These are phyloP conservation scores for Crotalus helleri DNA, from an alignment of 2,113 vertebrate species.

Conservation along the genomic window DNA sequence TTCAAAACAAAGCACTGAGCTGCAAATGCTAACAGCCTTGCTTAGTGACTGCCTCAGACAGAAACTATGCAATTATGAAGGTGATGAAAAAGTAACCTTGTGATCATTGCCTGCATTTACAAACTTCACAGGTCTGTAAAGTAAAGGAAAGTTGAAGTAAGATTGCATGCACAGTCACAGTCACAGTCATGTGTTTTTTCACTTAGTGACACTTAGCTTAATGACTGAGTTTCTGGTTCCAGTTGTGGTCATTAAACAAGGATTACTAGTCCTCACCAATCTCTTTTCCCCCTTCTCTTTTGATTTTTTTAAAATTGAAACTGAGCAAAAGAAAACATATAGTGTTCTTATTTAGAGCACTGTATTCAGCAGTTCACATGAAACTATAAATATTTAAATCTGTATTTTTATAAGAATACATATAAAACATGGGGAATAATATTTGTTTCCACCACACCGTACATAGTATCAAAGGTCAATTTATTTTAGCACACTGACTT, in stretches of 20 bases:
- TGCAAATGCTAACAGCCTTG: neutral
- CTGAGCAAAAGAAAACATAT: neutral
- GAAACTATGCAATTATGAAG: neutral
- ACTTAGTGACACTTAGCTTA: neutral
- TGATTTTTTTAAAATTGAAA: neutral
- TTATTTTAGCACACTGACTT: neutral
- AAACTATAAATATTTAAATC: neutral
- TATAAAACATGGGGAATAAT: neutral
- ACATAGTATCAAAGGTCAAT: neutral
- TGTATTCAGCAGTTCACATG: neutral
- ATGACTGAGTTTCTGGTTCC: neutral
- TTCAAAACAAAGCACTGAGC: neutral
- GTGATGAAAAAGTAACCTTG: neutral
- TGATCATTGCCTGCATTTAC: neutral
- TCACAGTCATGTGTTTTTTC: neutral
- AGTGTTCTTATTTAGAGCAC: neutral
- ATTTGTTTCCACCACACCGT: neutral
- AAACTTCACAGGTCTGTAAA: neutral
- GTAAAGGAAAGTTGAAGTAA: neutral
- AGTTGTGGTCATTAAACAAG: neutral
- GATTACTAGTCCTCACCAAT: neutral
- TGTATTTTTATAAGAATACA: neutral
- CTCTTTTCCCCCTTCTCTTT: neutral
- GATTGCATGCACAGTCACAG: neutral
- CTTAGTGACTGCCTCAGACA: neutral